Evolutionary conservation across 2,113 vertebrate genomes (phyloP).

Genomic region (Anguilla rostrata): DNA sequence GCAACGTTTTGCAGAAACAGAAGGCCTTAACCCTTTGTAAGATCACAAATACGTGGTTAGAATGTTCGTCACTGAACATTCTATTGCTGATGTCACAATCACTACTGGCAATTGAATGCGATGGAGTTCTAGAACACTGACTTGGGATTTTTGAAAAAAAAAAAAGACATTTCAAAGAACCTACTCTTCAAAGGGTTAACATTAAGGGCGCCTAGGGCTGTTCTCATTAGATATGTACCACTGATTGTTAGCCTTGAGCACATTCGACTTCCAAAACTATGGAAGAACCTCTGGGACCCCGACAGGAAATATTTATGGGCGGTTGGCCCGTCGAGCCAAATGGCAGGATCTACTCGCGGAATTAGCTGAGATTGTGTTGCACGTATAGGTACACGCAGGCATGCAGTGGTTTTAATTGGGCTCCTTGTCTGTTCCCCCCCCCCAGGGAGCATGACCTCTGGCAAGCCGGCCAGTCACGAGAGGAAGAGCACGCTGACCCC

Average conservation of each 20-base stretch:
- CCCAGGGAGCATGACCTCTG: conserved; percentile 77
- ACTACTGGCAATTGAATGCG: no score
- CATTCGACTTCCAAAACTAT: no score
- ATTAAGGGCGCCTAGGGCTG: background rate
- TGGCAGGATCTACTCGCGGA: background rate
- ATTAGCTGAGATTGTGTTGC: background rate
- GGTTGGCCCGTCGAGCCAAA: background rate
- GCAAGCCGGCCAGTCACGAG: conserved; percentile 85
- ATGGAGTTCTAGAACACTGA: no score
- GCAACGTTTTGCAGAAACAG: background rate
- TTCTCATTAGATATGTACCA: no score
- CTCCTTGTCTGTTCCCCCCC: conserved; percentile 22
- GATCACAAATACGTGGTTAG: no score
- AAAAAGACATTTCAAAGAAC: no score
- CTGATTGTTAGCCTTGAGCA: no score
- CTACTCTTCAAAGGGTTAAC: no score
- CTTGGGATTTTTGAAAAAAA: no score
- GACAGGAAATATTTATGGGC: background rate
- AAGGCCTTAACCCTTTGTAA: background rate
- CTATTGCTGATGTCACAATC: no score
- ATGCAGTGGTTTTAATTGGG: conserved; percentile 10
- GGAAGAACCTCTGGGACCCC: background rate
- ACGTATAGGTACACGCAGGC: background rate
- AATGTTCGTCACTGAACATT: no score
- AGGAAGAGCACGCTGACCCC: conserved; percentile 90